Conservation (phyloP, 30 jellyfish, hydroid and myxozoan species). For the Pelagia noctiluca region DNA sequence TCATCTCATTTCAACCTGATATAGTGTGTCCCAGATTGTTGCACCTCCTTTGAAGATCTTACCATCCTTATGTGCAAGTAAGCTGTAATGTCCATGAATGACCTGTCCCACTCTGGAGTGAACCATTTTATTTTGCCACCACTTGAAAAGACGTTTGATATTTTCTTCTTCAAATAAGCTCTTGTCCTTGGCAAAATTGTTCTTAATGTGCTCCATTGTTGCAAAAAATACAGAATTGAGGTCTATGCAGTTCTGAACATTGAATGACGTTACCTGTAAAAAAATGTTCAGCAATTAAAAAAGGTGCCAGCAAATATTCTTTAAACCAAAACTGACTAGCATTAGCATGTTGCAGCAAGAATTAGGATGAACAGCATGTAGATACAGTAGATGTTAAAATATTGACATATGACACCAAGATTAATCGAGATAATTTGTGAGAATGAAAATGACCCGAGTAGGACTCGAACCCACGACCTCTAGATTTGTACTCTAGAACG, state of each 20-base stretch:
- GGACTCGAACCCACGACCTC: too few relatives aligned
- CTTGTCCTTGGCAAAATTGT: constrained; percentile 5
- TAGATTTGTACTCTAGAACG: too few relatives aligned
- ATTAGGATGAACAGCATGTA: background rate
- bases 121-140: constrained; percentile 3
- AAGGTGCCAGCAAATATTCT: background rate
- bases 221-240: background rate
- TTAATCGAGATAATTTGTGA: too few relatives aligned
- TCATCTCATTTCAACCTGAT: constrained; percentile 1
- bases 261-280: background rate
- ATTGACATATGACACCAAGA: background rate
- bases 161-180: constrained; percentile 1
- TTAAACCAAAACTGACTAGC: background rate
- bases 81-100: constrained; percentile 2
- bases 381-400: constrained; percentile 1
- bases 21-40: background rate
- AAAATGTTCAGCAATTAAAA: background rate
- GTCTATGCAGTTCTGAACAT: constrained; percentile 2
- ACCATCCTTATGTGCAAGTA: constrained; percentile 2
- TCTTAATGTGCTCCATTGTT: background rate
- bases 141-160: background rate
- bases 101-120: constrained; percentile 10
- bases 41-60: constrained; percentile 2
- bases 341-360: constrained; percentile 1
- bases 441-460: too few relatives aligned